Evolutionary conservation across 2,888 invertebrate genomes (phyloP).

Genomic region (Oxystoma pomonae): DNA sequence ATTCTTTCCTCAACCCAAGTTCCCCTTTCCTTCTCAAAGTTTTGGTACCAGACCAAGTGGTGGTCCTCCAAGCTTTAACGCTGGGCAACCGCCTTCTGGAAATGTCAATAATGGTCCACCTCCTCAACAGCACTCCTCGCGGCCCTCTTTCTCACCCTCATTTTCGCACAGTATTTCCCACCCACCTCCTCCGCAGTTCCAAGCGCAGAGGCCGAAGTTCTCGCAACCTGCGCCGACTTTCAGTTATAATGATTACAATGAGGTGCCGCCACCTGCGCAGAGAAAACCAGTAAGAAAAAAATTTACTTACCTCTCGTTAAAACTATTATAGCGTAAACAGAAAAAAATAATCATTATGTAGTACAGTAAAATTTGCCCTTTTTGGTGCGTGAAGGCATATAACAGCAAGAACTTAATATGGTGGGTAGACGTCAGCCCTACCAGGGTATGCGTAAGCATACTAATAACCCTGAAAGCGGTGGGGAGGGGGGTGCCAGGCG

Average conservation of each 20-base stretch:
- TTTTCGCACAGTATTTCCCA: slow-evolving; percentile 23
- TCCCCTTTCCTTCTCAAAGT: slow-evolving; percentile 17
- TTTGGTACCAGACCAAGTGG: neutral
- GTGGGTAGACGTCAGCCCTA: too few relatives aligned
- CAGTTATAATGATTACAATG: slow-evolving; percentile 25
- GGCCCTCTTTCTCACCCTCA: slow-evolving; percentile 30
- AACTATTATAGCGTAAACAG: too few relatives aligned
- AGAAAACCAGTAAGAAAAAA: slow-evolving; percentile 21
- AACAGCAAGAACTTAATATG: too few relatives aligned
- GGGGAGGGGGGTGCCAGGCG: too few relatives aligned
- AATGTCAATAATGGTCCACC: slow-evolving; percentile 24
- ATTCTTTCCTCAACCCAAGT: slow-evolving; percentile 37
- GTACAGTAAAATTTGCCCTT: too few relatives aligned
- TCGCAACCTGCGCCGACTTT: slow-evolving; percentile 16
- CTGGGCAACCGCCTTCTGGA: slow-evolving; percentile 32
- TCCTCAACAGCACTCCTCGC: slow-evolving; percentile 49
- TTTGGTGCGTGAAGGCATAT: too few relatives aligned
- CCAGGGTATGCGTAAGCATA: too few relatives aligned
- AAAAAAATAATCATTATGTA: too few relatives aligned
- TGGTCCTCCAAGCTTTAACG: neutral
- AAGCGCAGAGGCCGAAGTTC: slow-evolving; percentile 14
- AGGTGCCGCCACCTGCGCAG: slow-evolving; percentile 19
- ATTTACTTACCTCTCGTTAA: too few relatives aligned
- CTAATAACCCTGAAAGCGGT: too few relatives aligned
- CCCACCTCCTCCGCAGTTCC: slow-evolving; percentile 22